Base-by-base conservation (phyloP, 2,113 vertebrate genomes). In the Sardina pilchardus region DNA sequence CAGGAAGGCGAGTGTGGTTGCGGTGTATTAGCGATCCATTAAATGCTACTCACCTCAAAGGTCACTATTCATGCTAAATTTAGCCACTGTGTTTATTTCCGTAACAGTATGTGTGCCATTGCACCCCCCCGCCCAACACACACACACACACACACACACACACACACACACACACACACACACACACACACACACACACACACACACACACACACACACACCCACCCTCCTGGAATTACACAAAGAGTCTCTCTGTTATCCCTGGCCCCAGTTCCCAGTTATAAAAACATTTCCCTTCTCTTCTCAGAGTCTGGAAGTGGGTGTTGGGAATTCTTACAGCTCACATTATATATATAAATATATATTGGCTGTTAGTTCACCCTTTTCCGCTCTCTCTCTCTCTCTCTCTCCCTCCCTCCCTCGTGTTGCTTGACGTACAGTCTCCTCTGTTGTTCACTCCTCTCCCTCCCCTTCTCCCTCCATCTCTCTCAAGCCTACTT, bases 81-180 rank as follows among this genome's bases (percentile, higher is more conserved):
- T 91, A 90, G 86, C 85, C 44, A 53, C 67, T 44, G 85, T 89
- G 87, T 91, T 91, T 91, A 91, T 90, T 91, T 90, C 88, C 82
- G 85, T 86, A 87, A 82, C 81, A 86, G 87, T 85, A 86, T 87
- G 89, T 87, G 87, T 83, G 82, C 63, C 71, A 81, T 85, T 42
- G 39, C 39, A 42, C 39, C 39, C 39, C 39, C 39, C 39, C 39
- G 39, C 39, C 39, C 39, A 42, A 50, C 30, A 75, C 44, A 81
- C 81, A 81, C 87, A 81, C 85, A 75, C 44, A 81, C 81, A 81
- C 87, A 81, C 85, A 50, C 30, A 75, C 44, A 81, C 81, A 81
- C 87, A 81, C 85, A 50, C 30, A 75, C 44, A 81, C 81, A 81
- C 87, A 81, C 85, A 50, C 30, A 75, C 44, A 81, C 81, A 81